These are phyloP conservation scores for Hermaeophaga mercurialis DNA, from an alignment of 2,888 invertebrate genomes.

Conservation along the genomic window DNA sequence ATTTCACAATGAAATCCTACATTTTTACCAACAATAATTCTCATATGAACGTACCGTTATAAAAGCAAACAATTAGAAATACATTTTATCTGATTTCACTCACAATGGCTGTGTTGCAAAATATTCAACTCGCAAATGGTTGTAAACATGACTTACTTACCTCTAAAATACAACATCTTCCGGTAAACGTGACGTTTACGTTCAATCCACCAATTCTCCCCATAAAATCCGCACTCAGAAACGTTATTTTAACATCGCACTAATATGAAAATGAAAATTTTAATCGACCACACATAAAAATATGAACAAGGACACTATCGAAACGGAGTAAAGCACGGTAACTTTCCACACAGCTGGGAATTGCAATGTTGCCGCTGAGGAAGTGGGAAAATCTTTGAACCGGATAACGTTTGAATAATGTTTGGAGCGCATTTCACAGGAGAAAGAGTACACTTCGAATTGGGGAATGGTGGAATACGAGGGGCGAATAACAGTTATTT, in stretches of 20 bases:
- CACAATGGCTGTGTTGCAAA: slow-evolving; percentile 7
- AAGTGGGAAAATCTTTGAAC: slow-evolving; percentile 22
- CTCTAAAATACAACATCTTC: slow-evolving; percentile 30
- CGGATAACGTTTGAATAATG: slow-evolving; percentile 21
- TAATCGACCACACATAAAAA: slow-evolving; percentile 34
- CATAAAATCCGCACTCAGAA: slow-evolving; percentile 10
- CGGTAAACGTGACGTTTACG: not conserved
- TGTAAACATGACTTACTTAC: slow-evolving; percentile 12
- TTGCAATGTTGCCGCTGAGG: slow-evolving; percentile 30
- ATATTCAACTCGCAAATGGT: not conserved
- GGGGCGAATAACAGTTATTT: not conserved
- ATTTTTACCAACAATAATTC: not conserved
- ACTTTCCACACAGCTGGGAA: slow-evolving; percentile 34
- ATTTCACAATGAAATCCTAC: slow-evolving; percentile 4
- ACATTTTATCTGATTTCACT: slow-evolving; percentile 1
- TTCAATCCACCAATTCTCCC: not conserved
- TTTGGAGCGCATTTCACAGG: slow-evolving; percentile 10
- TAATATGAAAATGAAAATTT: slow-evolving; percentile 1
- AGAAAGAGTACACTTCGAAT: not conserved
- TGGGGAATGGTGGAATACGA: not conserved
- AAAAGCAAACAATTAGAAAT: slow-evolving; percentile 7
- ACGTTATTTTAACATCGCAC: not conserved
- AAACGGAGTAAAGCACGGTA: slow-evolving; percentile 37
- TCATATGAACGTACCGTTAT: not conserved
- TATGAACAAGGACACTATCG: slow-evolving; percentile 36